Conservation (phyloP, 2,888 invertebrate genomes). For the Cephus runcator region DNA sequence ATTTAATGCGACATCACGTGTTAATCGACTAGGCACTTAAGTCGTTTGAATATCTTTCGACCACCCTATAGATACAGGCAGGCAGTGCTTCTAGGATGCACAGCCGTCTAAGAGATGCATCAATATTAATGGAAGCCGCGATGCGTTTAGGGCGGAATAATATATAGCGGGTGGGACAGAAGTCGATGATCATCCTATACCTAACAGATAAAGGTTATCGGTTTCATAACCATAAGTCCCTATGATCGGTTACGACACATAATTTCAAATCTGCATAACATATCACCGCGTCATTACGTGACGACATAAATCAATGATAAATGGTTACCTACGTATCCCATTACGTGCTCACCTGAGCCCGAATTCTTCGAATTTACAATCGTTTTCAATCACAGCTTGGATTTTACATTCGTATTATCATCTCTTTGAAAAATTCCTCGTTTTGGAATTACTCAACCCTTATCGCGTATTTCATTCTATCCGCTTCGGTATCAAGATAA, state of each 20-base stretch:
- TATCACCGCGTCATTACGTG: constrained; percentile 33
- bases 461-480: not conserved
- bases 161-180: constrained; percentile 27
- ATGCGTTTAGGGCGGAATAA: constrained; percentile 46
- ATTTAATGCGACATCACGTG: not conserved
- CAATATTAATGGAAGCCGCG: constrained; percentile 50
- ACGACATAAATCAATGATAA: not conserved
- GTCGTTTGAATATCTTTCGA: not conserved
- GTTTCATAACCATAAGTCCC: constrained; percentile 24
- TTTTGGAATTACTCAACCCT: not conserved
- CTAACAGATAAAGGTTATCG: not conserved
- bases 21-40: not conserved
- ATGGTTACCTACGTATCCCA: not conserved
- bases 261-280: constrained; percentile 40
- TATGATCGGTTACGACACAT: constrained; percentile 30
- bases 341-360: not conserved
- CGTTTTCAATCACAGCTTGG: not conserved
- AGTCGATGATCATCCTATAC: not conserved
- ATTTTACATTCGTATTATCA: not conserved
- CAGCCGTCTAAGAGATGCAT: constrained; percentile 28
- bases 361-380: not conserved
- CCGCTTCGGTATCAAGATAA: not conserved
- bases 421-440: not conserved
- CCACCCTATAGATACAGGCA: not conserved
- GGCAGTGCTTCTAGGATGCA: not conserved